Evolutionary conservation across 2,888 invertebrate species (phyloP).

Genomic region (Lathronympha strigana): DNA sequence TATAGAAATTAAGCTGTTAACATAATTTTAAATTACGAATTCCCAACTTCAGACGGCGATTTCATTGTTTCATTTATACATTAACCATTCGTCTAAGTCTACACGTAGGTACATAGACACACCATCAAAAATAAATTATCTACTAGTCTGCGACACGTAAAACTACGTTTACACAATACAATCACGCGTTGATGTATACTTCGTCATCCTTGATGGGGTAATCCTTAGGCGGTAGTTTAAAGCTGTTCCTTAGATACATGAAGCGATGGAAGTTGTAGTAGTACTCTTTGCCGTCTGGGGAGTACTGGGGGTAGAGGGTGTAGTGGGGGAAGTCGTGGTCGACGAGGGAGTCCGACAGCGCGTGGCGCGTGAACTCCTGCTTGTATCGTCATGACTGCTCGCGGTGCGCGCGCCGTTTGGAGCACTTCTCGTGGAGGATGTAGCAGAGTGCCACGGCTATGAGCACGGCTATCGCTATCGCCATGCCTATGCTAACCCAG

Average conservation of each 20-base stretch:
- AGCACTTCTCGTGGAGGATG: constrained; percentile 91
- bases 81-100: constrained; percentile 23
- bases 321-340: constrained; percentile 71
- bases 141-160: constrained; percentile 28
- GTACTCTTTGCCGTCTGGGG: constrained; percentile 78
- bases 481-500: constrained; percentile 95
- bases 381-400: constrained; percentile 88
- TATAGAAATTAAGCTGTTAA: too few relatives aligned
- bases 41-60: too few relatives aligned
- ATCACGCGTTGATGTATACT: constrained; percentile 76
- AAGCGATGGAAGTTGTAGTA: constrained; percentile 80
- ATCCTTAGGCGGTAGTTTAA: constrained; percentile 76
- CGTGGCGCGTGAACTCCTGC: constrained; percentile 78
- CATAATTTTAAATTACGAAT: too few relatives aligned
- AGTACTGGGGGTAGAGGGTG: constrained; percentile 76
- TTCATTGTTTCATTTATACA: constrained; percentile 5
- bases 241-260: constrained; percentile 72
- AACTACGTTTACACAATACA: not conserved
- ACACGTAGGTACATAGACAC: constrained; percentile 37
- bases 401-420: constrained; percentile 88
- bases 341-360: constrained; percentile 73
- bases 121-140: constrained; percentile 39
- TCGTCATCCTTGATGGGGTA: constrained; percentile 68
- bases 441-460: constrained; percentile 93
- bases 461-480: constrained; percentile 90